These are phyloP conservation scores for Apis florea DNA, from an alignment of 1,140 invertebrate species.

Conservation along the genomic window DNA sequence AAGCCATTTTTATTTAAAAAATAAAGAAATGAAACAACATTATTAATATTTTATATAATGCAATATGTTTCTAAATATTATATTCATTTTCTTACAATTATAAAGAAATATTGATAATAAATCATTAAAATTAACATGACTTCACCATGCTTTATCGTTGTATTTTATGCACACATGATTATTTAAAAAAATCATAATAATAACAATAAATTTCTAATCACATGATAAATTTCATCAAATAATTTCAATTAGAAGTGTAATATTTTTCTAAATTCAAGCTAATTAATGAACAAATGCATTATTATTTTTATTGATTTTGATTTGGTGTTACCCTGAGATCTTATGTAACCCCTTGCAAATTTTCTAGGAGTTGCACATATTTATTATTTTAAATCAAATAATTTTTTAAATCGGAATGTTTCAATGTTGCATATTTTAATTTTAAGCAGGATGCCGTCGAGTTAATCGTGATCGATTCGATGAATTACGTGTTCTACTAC, in stretches of 20 bases:
- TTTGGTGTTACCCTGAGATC: slow-evolving; percentile 60
- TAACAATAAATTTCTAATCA: slow-evolving; percentile 5
- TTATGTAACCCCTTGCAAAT: slow-evolving; percentile 55
- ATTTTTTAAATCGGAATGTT: slow-evolving; percentile 66
- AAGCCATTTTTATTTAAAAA: slow-evolving; percentile 35
- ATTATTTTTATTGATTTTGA: slow-evolving; percentile 55
- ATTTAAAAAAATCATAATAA: neutral
- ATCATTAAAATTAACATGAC: neutral
- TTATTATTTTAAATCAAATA: slow-evolving; percentile 46
- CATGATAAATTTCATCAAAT: neutral
- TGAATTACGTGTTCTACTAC: slow-evolving; percentile 41
- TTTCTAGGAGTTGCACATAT: slow-evolving; percentile 43
- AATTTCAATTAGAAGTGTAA: neutral
- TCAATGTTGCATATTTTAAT: slow-evolving; percentile 44
- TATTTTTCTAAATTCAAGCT: slow-evolving; percentile 39
- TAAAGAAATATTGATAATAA: neutral
- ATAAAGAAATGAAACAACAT: slow-evolving; percentile 38
- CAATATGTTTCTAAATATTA: neutral
- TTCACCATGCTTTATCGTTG: slow-evolving; percentile 14
- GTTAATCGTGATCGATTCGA: slow-evolving; percentile 44
- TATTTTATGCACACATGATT: neutral
- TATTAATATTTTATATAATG: slow-evolving; percentile 11
- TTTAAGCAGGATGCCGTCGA: slow-evolving; percentile 48
- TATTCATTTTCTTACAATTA: neutral
- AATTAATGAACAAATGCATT: slow-evolving; percentile 46